A percentile compares a stretch with the other conserved stretches of the same genome.
Conservation (phyloP, 2,797 vertebrate genomes). For the Strix occidentalis region DNA sequence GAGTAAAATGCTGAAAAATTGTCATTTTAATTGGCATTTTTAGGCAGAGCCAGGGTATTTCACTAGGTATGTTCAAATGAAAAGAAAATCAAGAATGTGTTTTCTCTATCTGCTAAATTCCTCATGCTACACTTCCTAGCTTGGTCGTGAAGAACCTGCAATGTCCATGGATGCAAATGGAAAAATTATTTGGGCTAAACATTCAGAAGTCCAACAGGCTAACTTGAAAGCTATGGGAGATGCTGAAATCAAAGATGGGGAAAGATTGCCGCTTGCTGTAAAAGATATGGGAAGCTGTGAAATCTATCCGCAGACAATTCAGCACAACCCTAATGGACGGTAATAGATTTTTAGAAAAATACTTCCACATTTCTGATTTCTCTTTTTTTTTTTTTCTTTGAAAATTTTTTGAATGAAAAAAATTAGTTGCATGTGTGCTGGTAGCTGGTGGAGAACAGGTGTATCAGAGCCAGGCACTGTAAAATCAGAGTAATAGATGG, state of each 20-base stretch:
- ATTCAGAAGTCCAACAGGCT: conserved; percentile 96
- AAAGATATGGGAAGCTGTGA: conserved; percentile 99
- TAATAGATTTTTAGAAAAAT: conserved; percentile 60
- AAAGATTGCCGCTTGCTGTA: conserved; percentile 92
- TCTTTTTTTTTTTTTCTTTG: neutral
- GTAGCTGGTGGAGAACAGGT: neutral
- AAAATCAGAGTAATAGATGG: neutral
- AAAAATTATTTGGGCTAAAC: conserved; percentile 98
- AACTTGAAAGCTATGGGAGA: conserved; percentile 99
- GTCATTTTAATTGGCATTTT: neutral
- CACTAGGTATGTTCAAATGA: neutral
- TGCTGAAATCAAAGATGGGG: conserved; percentile 95
- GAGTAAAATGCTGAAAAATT: fast-evolving
- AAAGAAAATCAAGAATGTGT: neutral
- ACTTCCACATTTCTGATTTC: neutral
- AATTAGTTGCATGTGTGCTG: neutral
- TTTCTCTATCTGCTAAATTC: neutral
- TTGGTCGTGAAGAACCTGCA: conserved; percentile 95
- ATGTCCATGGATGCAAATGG: conserved; percentile 99
- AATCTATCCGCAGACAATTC: conserved; percentile 98
- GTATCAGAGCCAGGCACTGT: neutral
- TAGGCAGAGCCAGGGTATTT: neutral
- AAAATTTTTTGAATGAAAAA: neutral
- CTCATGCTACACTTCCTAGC: conserved; percentile 71
- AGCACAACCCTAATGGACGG: conserved; percentile 97